Conservation (phyloP, 2,888 invertebrate genomes). For the Drosophila aldrichi region DNA sequence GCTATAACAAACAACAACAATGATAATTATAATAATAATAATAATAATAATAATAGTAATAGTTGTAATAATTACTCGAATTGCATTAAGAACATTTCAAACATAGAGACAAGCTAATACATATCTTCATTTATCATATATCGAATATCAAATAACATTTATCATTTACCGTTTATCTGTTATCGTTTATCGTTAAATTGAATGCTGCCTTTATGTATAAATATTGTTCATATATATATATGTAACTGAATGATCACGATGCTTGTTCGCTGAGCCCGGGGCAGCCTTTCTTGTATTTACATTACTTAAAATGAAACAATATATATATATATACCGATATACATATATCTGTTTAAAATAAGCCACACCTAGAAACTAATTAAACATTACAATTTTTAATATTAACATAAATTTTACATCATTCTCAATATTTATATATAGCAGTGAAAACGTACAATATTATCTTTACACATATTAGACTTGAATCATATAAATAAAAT, state of each 20-base stretch:
- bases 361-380: conserved; percentile 67
- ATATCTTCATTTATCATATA: neutral
- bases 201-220: conserved; percentile 22
- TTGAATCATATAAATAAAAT: conserved; percentile 24
- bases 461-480: conserved; percentile 24
- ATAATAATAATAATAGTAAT: conserved; percentile 7
- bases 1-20: conserved; percentile 79
- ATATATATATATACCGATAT: conserved; percentile 30
- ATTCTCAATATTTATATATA: conserved; percentile 48
- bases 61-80: conserved; percentile 41
- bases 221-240: conserved; percentile 17
- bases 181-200: conserved; percentile 5
- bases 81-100: conserved; percentile 50
- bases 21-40: conserved; percentile 31
- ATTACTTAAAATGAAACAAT: conserved; percentile 39
- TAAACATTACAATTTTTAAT: conserved; percentile 67
- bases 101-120: conserved; percentile 31
- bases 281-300: conserved; percentile 75
- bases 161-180: neutral
- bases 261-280: conserved; percentile 75
- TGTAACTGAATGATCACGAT: conserved; percentile 70
- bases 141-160: conserved; percentile 10
- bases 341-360: conserved; percentile 44
- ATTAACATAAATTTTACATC: conserved; percentile 76
- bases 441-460: conserved; percentile 22